Conservation (phyloP, 92 coral and sea anemone species). For the Paramuricea clavata region DNA sequence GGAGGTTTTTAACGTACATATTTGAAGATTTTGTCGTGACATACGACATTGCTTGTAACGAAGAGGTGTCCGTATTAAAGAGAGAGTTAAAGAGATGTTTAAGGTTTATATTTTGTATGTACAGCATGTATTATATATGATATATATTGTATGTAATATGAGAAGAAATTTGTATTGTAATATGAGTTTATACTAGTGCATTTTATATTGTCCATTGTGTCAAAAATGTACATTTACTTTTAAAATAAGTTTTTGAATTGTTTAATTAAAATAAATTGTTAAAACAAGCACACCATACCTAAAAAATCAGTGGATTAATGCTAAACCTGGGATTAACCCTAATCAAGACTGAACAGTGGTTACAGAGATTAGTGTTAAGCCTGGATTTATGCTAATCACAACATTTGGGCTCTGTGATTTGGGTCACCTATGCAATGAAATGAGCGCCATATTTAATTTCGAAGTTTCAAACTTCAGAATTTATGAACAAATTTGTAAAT, state of each 20-base stretch:
- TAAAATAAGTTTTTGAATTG: too few relatives aligned
- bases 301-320: too few relatives aligned
- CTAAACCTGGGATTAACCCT: too few relatives aligned
- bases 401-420: not conserved
- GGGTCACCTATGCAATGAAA: not conserved
- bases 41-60: not conserved
- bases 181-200: not conserved
- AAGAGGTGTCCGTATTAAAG: not conserved
- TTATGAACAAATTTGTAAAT: not conserved
- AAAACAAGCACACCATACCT: too few relatives aligned
- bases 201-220: not conserved
- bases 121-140: not conserved
- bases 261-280: too few relatives aligned
- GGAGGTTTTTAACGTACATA: too few relatives aligned
- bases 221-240: too few relatives aligned
- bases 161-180: not conserved
- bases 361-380: too few relatives aligned
- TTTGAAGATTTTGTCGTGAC: too few relatives aligned
- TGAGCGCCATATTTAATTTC: slow-evolving; percentile 41
- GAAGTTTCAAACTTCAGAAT: not conserved
- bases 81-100: too few relatives aligned
- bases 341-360: too few relatives aligned
- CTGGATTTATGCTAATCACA: not conserved
- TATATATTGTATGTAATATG: not conserved
- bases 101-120: not conserved